Conservation (phyloP, 1,140 invertebrate genomes). For the Caerostris extrusa region DNA sequence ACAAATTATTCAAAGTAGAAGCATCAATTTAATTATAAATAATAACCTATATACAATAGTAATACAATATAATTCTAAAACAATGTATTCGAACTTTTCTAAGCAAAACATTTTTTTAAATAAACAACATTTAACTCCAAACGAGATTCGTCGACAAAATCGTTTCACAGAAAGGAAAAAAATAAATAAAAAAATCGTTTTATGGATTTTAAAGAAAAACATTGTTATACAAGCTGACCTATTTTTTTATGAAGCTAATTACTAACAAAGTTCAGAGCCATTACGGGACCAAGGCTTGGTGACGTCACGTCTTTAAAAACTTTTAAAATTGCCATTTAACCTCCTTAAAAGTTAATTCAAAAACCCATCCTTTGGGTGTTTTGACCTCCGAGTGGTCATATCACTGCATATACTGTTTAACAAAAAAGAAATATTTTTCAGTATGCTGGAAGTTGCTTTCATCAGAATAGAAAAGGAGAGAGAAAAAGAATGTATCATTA, state of each 20-base stretch:
- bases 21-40: too few relatives aligned
- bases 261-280: not conserved
- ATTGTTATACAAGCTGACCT: not conserved
- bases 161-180: not conserved
- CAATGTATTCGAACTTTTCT: too few relatives aligned
- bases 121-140: too few relatives aligned
- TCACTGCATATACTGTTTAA: not conserved
- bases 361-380: constrained; percentile 24
- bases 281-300: not conserved
- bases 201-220: not conserved
- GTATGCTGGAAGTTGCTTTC: not conserved
- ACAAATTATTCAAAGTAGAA: too few relatives aligned
- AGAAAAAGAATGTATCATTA: not conserved
- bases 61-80: too few relatives aligned
- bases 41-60: too few relatives aligned
- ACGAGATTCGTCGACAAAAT: too few relatives aligned
- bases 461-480: not conserved
- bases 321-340: not conserved
- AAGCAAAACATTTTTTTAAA: too few relatives aligned
- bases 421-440: constrained; percentile 27
- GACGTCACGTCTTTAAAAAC: constrained; percentile 4
- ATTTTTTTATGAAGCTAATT: not conserved
- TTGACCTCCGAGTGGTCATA: not conserved
- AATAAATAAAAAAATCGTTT: not conserved
- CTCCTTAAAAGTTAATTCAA: constrained; percentile 33